Conservation (phyloP, 2,797 vertebrate species). For the Bucorvus abyssinicus region DNA sequence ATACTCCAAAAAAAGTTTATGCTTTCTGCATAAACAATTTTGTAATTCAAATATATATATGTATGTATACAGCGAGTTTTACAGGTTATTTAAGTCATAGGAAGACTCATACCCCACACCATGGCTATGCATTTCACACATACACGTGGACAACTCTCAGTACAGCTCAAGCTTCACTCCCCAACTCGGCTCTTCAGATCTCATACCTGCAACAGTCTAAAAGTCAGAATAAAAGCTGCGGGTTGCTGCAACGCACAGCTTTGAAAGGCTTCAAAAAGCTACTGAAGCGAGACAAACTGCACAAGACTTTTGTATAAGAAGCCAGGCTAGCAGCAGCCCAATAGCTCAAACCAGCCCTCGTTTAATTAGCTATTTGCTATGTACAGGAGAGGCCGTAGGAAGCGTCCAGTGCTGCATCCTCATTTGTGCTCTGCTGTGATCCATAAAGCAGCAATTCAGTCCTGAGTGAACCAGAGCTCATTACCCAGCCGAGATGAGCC, state of each 20-base stretch:
- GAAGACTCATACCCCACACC: neutral
- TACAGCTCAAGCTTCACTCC: neutral
- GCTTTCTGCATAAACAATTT: neutral
- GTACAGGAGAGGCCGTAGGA: neutral
- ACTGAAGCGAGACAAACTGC: constrained; percentile 30
- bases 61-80: neutral
- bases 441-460: neutral
- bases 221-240: constrained; percentile 20
- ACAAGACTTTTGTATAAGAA: neutral
- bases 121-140: accelerated
- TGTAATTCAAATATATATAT: neutral
- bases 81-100: neutral
- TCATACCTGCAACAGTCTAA: neutral
- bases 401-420: constrained; percentile 1
- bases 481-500: constrained; percentile 39
- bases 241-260: neutral
- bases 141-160: accelerated
- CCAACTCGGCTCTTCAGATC: neutral
- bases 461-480: constrained; percentile 18
- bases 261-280: constrained; percentile 50
- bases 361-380: constrained; percentile 40
- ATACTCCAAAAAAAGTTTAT: neutral
- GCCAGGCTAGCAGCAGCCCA: constrained; percentile 13
- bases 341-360: neutral
- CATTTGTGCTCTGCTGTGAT: constrained; percentile 28